These are phyloP conservation scores for Fopius arisanus DNA, from an alignment of 1,140 invertebrate species.

Conservation along the genomic window DNA sequence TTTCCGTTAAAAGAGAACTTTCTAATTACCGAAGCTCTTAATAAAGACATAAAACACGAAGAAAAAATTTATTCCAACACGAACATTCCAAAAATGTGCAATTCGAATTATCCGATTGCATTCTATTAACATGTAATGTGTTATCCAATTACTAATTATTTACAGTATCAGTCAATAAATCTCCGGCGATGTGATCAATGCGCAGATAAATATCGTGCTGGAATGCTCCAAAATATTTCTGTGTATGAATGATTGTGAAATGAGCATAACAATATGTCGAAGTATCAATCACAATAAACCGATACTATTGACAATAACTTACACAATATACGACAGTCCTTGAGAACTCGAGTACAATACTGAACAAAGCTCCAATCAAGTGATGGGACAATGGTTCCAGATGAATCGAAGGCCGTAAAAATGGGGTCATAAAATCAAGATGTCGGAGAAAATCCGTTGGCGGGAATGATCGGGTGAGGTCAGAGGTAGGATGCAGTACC, in stretches of 20 bases:
- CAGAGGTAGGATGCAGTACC: background rate
- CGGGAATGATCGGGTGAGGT: background rate
- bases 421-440: background rate
- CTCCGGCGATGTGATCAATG: background rate
- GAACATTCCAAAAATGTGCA: background rate
- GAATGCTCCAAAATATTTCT: background rate
- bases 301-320: background rate
- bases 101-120: background rate
- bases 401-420: background rate
- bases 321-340: background rate
- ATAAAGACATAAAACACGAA: too few species aligned
- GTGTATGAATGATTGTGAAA: background rate
- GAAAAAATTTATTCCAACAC: background rate
- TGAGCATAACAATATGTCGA: background rate
- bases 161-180: too few species aligned
- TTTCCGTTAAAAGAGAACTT: background rate
- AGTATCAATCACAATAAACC: background rate
- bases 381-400: background rate
- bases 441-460: background rate
- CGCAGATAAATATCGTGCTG: background rate
- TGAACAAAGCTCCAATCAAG: background rate
- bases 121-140: background rate
- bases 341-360: background rate
- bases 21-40: background rate
- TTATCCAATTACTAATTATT: too few species aligned